Evolutionary conservation across 1,140 invertebrate species (phyloP).

Genomic region (Aphaenogaster ashmeadi): DNA sequence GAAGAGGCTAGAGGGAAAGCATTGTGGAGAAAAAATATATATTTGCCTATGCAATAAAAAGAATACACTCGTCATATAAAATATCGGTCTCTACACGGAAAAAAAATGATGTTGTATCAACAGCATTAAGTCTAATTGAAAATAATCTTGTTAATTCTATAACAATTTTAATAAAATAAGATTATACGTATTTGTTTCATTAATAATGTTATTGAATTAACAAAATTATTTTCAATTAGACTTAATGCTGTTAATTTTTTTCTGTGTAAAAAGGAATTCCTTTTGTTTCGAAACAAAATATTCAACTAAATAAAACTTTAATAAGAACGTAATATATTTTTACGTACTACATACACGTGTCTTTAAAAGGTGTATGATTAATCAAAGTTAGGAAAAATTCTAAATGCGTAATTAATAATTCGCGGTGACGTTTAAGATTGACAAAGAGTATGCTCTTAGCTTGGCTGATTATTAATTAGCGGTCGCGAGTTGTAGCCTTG

Average conservation of each 20-base stretch:
- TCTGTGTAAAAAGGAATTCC: neutral
- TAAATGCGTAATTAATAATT: constrained; percentile 13
- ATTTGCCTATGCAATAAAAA: constrained; percentile 43
- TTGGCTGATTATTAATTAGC: constrained; percentile 42
- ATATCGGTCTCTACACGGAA: neutral
- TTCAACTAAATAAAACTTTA: neutral
- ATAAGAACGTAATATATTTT: neutral
- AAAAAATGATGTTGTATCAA: too few species aligned
- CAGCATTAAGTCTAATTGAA: too few species aligned
- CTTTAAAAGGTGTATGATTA: neutral
- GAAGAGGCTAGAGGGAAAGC: constrained; percentile 56
- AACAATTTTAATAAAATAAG: too few species aligned
- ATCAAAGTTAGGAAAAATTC: neutral
- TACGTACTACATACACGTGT: neutral
- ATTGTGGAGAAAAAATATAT: constrained; percentile 53
- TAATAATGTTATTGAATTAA: too few species aligned
- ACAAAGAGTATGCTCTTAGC: neutral
- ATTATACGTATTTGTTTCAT: too few species aligned
- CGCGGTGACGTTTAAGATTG: neutral
- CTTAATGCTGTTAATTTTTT: too few species aligned
- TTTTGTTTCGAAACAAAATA: neutral
- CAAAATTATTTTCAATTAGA: too few species aligned
- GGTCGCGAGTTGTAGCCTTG: neutral
- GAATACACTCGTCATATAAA: neutral
- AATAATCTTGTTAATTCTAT: too few species aligned